Conservation (phyloP, 2,888 invertebrate genomes). For the Xestobium rufovillosum region DNA sequence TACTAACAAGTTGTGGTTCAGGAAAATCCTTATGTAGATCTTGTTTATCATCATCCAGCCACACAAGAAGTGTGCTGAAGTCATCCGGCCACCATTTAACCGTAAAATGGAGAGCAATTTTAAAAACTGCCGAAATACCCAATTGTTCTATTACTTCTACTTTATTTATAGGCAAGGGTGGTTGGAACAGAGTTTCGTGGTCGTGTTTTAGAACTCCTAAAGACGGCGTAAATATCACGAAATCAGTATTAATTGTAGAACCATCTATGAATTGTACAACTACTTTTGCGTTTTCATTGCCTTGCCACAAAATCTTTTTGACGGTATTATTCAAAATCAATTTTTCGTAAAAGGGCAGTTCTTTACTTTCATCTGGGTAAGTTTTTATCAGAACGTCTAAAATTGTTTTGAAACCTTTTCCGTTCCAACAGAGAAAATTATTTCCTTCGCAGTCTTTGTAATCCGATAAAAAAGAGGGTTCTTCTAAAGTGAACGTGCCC, state of each 20-base stretch:
- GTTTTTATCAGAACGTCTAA: background rate
- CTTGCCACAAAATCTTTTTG: background rate
- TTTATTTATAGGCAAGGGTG: constrained; percentile 23
- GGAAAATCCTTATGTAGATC: too few relatives aligned
- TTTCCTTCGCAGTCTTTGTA: constrained; percentile 64
- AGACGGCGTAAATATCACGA: constrained; percentile 22
- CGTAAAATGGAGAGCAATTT: constrained; percentile 25
- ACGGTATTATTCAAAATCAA: background rate
- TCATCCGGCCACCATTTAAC: constrained; percentile 24
- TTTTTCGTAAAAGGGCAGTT: background rate
- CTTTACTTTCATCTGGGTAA: background rate
- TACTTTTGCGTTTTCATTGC: too few relatives aligned
- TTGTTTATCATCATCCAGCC: too few relatives aligned
- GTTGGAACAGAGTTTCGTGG: constrained; percentile 23
- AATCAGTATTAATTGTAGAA: constrained; percentile 5
- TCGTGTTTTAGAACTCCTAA: constrained; percentile 28
- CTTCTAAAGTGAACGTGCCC: constrained; percentile 54
- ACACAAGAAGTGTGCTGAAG: too few relatives aligned
- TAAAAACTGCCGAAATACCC: constrained; percentile 27
- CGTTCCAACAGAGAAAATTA: constrained; percentile 44
- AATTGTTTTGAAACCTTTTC: background rate
- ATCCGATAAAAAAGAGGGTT: constrained; percentile 59
- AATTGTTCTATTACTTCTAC: constrained; percentile 22
- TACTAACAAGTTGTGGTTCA: too few relatives aligned
- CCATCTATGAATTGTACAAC: too few relatives aligned